A percentile compares a stretch with the other conserved stretches of the same genome.
These are phyloP conservation scores for Cryptomyrus ogoouensis DNA, from an alignment of 2,113 vertebrate species.

Conservation along the genomic window DNA sequence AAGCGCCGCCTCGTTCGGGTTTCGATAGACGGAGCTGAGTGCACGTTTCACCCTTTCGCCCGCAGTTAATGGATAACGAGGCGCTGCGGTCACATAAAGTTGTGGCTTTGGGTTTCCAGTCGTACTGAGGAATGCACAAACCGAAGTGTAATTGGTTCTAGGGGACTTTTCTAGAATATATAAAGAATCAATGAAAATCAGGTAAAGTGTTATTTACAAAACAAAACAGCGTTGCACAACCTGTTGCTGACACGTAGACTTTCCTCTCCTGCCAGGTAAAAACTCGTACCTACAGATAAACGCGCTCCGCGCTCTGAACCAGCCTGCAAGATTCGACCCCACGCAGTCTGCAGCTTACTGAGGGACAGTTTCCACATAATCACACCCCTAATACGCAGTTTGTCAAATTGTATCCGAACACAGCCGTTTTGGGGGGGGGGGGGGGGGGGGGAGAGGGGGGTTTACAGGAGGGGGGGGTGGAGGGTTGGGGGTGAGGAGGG, in stretches of 20 bases:
- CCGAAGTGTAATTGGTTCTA: neutral
- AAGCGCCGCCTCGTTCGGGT: neutral
- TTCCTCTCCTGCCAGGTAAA: neutral
- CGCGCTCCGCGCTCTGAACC: neutral
- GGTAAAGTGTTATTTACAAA: neutral
- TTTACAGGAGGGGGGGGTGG: no score
- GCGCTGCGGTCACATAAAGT: conserved; percentile 1
- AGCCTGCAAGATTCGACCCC: neutral
- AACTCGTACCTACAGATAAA: neutral
- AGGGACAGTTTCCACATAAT: neutral
- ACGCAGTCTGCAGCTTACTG: neutral
- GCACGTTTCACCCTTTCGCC: neutral
- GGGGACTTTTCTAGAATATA: neutral
- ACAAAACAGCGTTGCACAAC: neutral
- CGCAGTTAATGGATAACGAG: neutral
- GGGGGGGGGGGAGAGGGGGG: no score
- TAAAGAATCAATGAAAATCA: neutral
- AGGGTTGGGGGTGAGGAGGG: no score
- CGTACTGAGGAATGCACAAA: neutral
- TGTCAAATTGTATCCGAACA: neutral
- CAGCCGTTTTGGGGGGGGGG: neutral
- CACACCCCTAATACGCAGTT: neutral
- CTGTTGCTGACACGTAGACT: neutral
- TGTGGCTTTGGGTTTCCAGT: conserved; percentile 2
- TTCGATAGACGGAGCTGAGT: neutral